These are phyloP conservation scores for Brachionus calyciflorus DNA, from an alignment of 1,140 invertebrate genomes.

Conservation along the genomic window DNA sequence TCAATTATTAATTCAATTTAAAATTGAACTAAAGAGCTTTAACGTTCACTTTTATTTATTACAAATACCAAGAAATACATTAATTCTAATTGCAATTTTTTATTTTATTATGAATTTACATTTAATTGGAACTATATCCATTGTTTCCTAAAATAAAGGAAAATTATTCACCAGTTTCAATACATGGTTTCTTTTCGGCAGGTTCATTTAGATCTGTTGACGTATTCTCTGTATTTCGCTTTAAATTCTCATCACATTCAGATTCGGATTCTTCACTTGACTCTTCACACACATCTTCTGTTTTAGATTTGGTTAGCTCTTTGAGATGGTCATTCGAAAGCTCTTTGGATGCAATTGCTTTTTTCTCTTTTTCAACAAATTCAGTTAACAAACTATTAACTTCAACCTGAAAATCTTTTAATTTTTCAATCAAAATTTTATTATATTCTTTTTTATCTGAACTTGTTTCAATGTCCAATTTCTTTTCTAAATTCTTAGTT, in stretches of 20 bases:
- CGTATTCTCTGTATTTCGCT: not conserved
- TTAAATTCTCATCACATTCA: constrained; percentile 8
- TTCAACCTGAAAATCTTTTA: constrained; percentile 11
- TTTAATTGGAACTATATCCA: too few relatives aligned
- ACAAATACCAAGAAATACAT: too few relatives aligned
- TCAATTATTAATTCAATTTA: too few relatives aligned
- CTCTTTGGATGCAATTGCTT: not conserved
- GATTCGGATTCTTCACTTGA: not conserved
- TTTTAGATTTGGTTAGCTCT: not conserved
- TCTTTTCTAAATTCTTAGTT: constrained; percentile 1
- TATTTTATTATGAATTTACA: too few relatives aligned
- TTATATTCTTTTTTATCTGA: not conserved
- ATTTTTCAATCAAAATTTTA: not conserved
- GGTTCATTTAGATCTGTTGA: constrained; percentile 7
- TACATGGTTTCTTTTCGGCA: constrained; percentile 18
- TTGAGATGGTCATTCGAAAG: constrained; percentile 12
- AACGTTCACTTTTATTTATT: too few relatives aligned
- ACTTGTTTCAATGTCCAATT: not conserved
- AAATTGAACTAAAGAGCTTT: too few relatives aligned
- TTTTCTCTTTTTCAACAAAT: constrained; percentile 41
- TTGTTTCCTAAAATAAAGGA: too few relatives aligned
- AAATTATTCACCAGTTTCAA: constrained; percentile 20
- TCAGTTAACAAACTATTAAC: constrained; percentile 17
- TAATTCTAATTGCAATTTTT: too few relatives aligned
- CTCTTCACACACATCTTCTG: not conserved